These are phyloP conservation scores for Motacilla tschutschensis DNA, from an alignment of 2,113 vertebrate genomes.

Conservation along the genomic window DNA sequence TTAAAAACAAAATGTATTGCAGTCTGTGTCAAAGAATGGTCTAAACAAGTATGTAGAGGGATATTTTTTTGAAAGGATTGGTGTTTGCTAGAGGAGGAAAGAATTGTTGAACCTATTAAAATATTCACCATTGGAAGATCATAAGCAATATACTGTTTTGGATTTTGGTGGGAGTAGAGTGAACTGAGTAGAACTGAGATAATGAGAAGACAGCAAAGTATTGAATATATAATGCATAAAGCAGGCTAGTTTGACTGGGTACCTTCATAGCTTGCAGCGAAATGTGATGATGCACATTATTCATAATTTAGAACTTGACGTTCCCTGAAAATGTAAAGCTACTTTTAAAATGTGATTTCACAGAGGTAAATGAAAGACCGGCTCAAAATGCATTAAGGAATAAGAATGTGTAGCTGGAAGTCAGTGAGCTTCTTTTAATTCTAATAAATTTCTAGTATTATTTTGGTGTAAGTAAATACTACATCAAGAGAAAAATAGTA, in stretches of 20 bases:
- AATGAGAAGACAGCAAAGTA: background rate
- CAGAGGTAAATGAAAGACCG: constrained; percentile 20
- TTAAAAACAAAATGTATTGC: background rate
- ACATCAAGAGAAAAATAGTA: background rate
- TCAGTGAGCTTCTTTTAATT: background rate
- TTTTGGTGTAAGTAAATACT: constrained; percentile 8
- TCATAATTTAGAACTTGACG: background rate
- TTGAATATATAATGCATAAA: background rate
- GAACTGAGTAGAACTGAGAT: background rate
- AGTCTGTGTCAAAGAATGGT: background rate
- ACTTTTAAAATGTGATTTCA: constrained; percentile 47
- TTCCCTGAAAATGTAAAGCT: constrained; percentile 24
- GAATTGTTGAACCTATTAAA: background rate
- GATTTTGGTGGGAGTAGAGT: background rate
- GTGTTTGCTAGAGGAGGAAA: background rate
- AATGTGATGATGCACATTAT: background rate
- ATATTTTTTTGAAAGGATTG: background rate
- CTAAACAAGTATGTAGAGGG: background rate
- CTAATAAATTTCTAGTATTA: constrained; percentile 5
- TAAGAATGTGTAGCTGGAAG: background rate
- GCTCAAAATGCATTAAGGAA: constrained; percentile 19
- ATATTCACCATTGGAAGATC: background rate
- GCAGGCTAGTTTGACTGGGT: background rate
- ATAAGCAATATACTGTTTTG: background rate
- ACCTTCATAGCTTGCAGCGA: constrained; percentile 12